These are phyloP conservation scores for Hedychridium roseum DNA, from an alignment of 2,888 invertebrate genomes.

Conservation along the genomic window DNA sequence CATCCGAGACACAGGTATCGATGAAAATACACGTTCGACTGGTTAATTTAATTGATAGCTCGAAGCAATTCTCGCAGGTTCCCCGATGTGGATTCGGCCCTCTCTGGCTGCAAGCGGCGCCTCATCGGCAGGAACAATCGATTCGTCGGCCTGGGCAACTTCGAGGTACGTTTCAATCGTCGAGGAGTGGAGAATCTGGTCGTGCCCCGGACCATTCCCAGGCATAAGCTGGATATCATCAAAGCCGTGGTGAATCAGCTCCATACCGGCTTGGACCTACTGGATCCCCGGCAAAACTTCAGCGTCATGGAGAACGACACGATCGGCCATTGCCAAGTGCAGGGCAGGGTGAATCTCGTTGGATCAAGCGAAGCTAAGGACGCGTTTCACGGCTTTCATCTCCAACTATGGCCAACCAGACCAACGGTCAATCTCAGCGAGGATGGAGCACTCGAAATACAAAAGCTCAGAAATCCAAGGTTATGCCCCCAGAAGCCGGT, in stretches of 20 bases:
- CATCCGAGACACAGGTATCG: neutral
- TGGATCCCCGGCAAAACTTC: conserved; percentile 14
- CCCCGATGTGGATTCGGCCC: conserved; percentile 2
- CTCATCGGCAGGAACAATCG: conserved; percentile 9
- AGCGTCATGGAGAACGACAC: conserved; percentile 26
- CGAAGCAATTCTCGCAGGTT: conserved; percentile 8
- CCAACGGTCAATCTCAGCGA: too few species aligned
- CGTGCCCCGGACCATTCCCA: conserved; percentile 27
- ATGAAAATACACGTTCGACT: too few species aligned
- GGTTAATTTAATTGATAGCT: too few species aligned
- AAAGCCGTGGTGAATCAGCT: conserved; percentile 30
- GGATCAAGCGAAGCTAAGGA: neutral
- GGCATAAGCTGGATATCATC: conserved; percentile 32
- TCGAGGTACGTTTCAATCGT: conserved; percentile 34
- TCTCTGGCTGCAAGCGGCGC: conserved; percentile 11
- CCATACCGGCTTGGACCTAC: conserved; percentile 25
- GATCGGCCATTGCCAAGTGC: conserved; percentile 26
- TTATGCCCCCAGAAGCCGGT: conserved; percentile 20
- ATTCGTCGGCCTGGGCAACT: conserved; percentile 21
- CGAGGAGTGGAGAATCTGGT: conserved; percentile 36
- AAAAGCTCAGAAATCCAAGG: conserved; percentile 22
- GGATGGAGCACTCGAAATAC: conserved; percentile 7
- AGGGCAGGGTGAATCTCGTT: conserved; percentile 15
- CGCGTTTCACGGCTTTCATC: too few species aligned
- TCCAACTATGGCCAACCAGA: too few species aligned